A percentile compares a stretch with the other conserved stretches of the same genome.
Evolutionary conservation across 2,113 vertebrate genomes (phyloP).

Genomic region (Takifugu bimaculatus): DNA sequence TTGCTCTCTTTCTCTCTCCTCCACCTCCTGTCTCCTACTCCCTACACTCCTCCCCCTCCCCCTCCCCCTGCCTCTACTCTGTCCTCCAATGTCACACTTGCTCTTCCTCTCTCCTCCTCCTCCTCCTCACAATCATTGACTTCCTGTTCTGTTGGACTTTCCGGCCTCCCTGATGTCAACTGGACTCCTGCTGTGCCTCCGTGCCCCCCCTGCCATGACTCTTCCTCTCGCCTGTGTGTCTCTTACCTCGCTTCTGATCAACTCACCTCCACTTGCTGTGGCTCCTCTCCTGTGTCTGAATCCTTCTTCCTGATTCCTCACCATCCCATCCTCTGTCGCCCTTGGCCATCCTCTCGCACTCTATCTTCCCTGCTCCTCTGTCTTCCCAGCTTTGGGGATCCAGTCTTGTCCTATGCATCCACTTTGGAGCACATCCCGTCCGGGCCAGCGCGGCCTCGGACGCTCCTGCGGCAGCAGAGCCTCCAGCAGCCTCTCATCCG

Average conservation of each 20-base stretch:
- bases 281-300: conserved; percentile 64
- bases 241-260: conserved; percentile 49
- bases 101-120: conserved; percentile 27
- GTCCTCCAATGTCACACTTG: conserved; percentile 27
- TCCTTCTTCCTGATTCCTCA: conserved; percentile 73
- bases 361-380: conserved; percentile 74
- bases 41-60: conserved; percentile 45
- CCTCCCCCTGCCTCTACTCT: conserved; percentile 34
- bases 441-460: conserved; percentile 84
- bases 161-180: conserved; percentile 70
- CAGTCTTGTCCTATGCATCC: conserved; percentile 86
- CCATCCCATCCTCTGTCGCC: conserved; percentile 65
- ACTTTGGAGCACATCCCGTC: conserved; percentile 92
- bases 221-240: conserved; percentile 71
- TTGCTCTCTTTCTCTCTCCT: conserved; percentile 84
- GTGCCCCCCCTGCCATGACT: conserved; percentile 69
- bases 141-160: conserved; percentile 71
- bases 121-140: conserved; percentile 31
- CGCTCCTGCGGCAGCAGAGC: conserved; percentile 92
- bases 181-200: conserved; percentile 64
- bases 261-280: conserved; percentile 28
- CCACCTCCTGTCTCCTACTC: conserved; percentile 76
- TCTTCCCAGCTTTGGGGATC: conserved; percentile 88
- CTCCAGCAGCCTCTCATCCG: conserved; percentile 94
- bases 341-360: conserved; percentile 64